Evolutionary conservation across 2,888 invertebrate species (phyloP).

Genomic region (Hemithea aestivaria): DNA sequence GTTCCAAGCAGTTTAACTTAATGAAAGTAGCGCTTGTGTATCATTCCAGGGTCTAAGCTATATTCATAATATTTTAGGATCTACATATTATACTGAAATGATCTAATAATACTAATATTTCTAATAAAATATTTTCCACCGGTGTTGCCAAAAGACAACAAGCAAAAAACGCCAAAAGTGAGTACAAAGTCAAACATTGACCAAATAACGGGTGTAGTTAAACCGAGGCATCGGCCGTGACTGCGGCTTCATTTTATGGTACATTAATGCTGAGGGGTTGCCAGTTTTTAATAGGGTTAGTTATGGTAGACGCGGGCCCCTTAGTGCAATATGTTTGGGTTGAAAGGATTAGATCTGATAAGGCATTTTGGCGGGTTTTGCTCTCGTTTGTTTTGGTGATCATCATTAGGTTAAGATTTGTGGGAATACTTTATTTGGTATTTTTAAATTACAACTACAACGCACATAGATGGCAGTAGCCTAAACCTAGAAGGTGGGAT

Average conservation of each 20-base stretch:
- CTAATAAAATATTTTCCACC: too few relatives aligned
- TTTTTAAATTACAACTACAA: too few relatives aligned
- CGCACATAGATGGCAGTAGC: too few relatives aligned
- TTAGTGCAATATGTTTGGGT: constrained; percentile 61
- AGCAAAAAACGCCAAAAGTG: constrained; percentile 1
- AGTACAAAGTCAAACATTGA: constrained; percentile 21
- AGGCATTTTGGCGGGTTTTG: constrained; percentile 11
- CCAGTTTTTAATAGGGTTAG: constrained; percentile 76
- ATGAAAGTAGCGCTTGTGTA: too few relatives aligned
- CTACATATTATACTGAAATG: too few relatives aligned
- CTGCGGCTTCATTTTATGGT: constrained; percentile 76
- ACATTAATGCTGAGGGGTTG: constrained; percentile 69
- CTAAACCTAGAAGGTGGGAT: too few relatives aligned
- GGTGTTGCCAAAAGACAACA: not conserved
- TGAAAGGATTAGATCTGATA: constrained; percentile 45
- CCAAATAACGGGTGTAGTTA: constrained; percentile 46
- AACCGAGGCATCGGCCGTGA: constrained; percentile 63
- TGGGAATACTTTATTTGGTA: constrained; percentile 2
- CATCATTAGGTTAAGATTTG: constrained; percentile 6
- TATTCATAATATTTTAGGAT: too few relatives aligned
- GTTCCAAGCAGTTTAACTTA: too few relatives aligned
- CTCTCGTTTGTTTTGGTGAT: constrained; percentile 9
- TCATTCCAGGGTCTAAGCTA: too few relatives aligned
- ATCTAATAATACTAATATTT: too few relatives aligned
- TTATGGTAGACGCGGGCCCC: constrained; percentile 60